phyloP scores from a whole-genome alignment of 1,140 invertebrate genomes.

The Mylabris phalerata region DNA sequence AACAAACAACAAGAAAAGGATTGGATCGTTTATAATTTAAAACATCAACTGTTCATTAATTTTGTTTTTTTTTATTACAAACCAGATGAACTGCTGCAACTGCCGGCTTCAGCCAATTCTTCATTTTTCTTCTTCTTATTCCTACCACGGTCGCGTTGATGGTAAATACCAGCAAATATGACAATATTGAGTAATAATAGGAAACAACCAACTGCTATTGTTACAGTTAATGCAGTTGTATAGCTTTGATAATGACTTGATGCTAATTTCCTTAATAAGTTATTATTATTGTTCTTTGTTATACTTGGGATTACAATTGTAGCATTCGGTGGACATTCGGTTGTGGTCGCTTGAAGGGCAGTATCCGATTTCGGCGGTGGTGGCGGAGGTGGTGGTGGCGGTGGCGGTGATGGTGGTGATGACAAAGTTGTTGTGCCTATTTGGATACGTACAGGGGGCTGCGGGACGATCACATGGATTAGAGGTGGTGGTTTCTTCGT shows the following conservation, averaged over 20 bases:
- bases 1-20: too few species aligned
- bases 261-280: conserved; percentile 63
- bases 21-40: too few species aligned
- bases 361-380: conserved; percentile 41
- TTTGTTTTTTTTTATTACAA: neutral
- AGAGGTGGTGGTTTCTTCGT: conserved; percentile 51
- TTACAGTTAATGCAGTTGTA: conserved; percentile 84
- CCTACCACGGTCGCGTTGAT: conserved; percentile 69
- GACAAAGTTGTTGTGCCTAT: conserved; percentile 36
- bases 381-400: conserved; percentile 41
- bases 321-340: conserved; percentile 61
- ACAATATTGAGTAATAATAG: conserved; percentile 84
- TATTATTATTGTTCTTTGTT: conserved; percentile 47
- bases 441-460: conserved; percentile 42
- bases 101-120: conserved; percentile 63
- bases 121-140: conserved; percentile 59
- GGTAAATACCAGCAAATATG: conserved; percentile 91
- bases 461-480: conserved; percentile 46
- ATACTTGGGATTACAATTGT: conserved; percentile 47
- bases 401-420: conserved; percentile 29
- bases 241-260: conserved; percentile 79
- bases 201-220: conserved; percentile 86
- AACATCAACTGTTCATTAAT: conserved; percentile 51
- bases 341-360: conserved; percentile 46
- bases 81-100: conserved; percentile 50